Conservation (phyloP, 2,113 vertebrate species). For the Malurus alboscapulatus region DNA sequence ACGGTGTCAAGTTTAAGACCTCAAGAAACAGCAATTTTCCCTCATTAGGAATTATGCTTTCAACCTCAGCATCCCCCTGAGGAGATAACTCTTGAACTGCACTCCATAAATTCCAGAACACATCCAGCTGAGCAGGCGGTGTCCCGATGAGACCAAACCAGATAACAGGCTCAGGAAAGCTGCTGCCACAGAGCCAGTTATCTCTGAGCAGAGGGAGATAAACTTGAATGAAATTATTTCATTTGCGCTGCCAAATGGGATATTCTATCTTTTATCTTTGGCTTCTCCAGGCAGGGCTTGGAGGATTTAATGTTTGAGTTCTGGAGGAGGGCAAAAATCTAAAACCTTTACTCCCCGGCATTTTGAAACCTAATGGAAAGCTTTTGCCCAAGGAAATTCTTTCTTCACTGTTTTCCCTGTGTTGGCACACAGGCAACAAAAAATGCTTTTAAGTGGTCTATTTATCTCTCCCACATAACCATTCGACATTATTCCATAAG, state of each 20-base stretch:
- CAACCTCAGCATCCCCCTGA: neutral
- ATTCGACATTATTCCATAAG: neutral
- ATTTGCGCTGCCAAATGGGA: slow-evolving; percentile 29
- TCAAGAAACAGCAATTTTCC: neutral
- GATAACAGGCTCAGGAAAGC: slow-evolving; percentile 46
- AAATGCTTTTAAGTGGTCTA: neutral
- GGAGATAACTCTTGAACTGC: slow-evolving; percentile 38
- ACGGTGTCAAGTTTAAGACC: neutral
- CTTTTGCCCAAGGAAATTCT: neutral
- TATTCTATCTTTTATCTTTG: slow-evolving; percentile 48
- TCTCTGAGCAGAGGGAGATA: slow-evolving; percentile 34
- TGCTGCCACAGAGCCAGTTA: slow-evolving; percentile 20
- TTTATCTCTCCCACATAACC: neutral
- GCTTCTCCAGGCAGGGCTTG: slow-evolving; percentile 8
- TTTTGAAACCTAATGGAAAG: slow-evolving; percentile 23
- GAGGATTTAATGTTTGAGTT: slow-evolving; percentile 1
- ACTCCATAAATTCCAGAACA: neutral
- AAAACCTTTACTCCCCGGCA: slow-evolving; percentile 2
- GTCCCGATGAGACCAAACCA: neutral
- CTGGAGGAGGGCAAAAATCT: slow-evolving; percentile 24
- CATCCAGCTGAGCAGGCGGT: neutral
- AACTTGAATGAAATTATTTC: slow-evolving; percentile 52
- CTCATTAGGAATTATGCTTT: slow-evolving; percentile 41
- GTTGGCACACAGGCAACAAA: neutral
- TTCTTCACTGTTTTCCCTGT: neutral